Base-by-base conservation (phyloP, 2,888 invertebrate species). In the Ichneumoninae sp. region DNA sequence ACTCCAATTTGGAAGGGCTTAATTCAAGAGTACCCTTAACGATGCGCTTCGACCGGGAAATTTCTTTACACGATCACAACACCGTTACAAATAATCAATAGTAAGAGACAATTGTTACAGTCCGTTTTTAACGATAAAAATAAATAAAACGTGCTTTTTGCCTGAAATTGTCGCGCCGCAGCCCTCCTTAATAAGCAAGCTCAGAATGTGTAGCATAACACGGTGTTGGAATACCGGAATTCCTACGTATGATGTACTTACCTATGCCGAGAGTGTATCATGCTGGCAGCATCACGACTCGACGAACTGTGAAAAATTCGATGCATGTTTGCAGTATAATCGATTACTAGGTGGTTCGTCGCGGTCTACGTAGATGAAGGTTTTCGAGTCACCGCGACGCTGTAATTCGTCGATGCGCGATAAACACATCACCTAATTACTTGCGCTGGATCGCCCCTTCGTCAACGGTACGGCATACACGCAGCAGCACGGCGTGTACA, bases 401-500 rank as follows among this genome's bases (percentile, higher is more conserved):
- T 89, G 88, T 87, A 91, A 91, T 90, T 33, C 78, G 50, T 63
- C 88, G 91, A 91, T 90, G 91, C 88, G 90, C 90, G 91, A 92
- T 92, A 91, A 92, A 92, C 91, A 88, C 92, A 92, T 92, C 91
- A 90, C 90, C 92, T 92, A 92, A 92, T 92, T 92, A 92, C 90
- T 91, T 88, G 91, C 91, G 91, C 90, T 91, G 90, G 89, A 89
- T 91, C 89, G 88, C 47, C 87, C 88, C 86, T 88, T 89, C 70
- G 70, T 87, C 88, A 85, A 87, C 89, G 85, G 85, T 89, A 90
- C 88, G 90, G 90, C 88, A 90, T 85, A 85, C 79, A 36, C 50
- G 47, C 57, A 68, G 26, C 22, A 47, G 52, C 33, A 70, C n/a
- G 60, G 68, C 66, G 66, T 68, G 54, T 68, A 63, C 26, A 50